Conservation (phyloP, 64 coral and sea anemone genomes). For the Platygyra sinensis region DNA sequence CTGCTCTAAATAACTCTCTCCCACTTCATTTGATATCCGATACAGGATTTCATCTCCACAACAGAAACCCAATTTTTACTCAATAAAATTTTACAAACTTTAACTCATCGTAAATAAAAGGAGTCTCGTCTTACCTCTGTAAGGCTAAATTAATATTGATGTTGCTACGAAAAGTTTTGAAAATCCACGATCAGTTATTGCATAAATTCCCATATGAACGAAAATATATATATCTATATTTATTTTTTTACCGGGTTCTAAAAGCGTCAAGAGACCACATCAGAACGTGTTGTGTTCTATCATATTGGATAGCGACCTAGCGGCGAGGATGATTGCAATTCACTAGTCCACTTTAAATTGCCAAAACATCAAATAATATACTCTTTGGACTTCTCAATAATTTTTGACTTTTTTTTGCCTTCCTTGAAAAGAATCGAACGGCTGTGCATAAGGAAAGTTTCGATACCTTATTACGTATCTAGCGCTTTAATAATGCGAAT, state of each 20-base stretch:
- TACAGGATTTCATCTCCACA: not conserved
- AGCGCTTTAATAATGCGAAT: no score
- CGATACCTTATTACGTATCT: no score
- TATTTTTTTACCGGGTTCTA: not conserved
- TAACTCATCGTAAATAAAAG: not conserved
- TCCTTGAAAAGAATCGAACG: not conserved
- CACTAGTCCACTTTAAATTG: not conserved
- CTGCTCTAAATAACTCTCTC: not conserved
- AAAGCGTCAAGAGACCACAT: not conserved
- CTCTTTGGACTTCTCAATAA: not conserved
- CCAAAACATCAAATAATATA: not conserved
- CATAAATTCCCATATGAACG: not conserved
- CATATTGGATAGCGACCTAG: not conserved
- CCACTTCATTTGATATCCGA: not conserved
- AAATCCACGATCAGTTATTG: not conserved
- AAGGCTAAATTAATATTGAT: constrained; percentile 23
- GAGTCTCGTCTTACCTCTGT: not conserved
- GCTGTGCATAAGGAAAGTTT: not conserved
- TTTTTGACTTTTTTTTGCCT: not conserved
- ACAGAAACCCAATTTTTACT: not conserved
- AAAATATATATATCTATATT: not conserved
- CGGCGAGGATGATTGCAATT: not conserved
- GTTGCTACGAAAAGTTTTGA: not conserved
- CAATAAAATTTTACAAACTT: not conserved
- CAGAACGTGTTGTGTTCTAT: not conserved